Conservation (phyloP, 2,113 vertebrate genomes). For the Poicephalus meyeri region DNA sequence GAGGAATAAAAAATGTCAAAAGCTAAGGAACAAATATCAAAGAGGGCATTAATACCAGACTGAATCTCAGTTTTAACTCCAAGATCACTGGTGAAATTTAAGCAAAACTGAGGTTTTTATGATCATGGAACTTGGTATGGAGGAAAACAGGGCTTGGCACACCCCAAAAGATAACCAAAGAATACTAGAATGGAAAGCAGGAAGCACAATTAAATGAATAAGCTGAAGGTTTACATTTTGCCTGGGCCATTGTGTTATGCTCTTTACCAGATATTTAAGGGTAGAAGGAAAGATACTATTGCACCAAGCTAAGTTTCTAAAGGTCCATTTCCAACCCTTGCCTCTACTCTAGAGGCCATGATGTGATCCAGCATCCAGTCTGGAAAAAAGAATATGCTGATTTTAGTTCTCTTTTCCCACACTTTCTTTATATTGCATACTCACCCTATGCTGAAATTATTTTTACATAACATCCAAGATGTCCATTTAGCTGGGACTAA, state of each 20-base stretch:
- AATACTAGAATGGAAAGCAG: background rate
- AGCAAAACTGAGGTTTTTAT: background rate
- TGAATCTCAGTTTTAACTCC: background rate
- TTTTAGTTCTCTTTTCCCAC: background rate
- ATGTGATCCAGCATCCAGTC: background rate
- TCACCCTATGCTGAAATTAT: too few species aligned
- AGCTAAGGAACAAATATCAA: background rate
- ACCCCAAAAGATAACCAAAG: background rate
- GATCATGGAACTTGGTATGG: background rate
- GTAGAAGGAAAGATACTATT: background rate
- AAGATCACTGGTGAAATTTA: background rate
- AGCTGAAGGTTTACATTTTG: background rate
- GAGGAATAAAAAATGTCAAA: background rate
- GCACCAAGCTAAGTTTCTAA: background rate
- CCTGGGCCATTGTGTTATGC: background rate
- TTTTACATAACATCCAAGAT: background rate
- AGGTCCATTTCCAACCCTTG: background rate
- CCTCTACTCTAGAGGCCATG: background rate
- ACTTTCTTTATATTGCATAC: background rate
- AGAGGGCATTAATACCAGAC: background rate
- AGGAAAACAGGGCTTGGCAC: background rate
- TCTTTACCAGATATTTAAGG: background rate
- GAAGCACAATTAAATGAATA: background rate
- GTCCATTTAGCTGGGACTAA: too few species aligned
- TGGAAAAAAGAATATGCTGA: background rate